These are phyloP conservation scores for Pegoplata infirma DNA, from an alignment of 2,888 invertebrate species.

Conservation along the genomic window DNA sequence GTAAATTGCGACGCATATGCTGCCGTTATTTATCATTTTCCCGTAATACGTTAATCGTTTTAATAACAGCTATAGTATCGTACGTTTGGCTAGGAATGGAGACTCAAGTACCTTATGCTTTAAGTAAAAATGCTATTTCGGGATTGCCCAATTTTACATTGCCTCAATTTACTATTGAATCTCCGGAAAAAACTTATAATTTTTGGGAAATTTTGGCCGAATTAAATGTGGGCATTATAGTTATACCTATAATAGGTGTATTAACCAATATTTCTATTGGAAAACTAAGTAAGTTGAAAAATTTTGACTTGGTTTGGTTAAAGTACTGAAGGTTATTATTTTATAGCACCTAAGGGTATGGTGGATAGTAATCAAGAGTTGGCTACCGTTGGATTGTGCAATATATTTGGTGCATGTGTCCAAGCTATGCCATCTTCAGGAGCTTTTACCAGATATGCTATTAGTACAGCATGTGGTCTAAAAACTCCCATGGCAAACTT, in stretches of 20 bases:
- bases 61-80: constrained; percentile 82
- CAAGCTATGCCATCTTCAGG: constrained; percentile 93
- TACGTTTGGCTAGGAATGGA: constrained; percentile 79
- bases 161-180: constrained; percentile 82
- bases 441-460: constrained; percentile 92
- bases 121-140: constrained; percentile 79
- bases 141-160: constrained; percentile 84
- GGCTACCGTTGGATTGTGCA: constrained; percentile 89
- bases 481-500: constrained; percentile 85
- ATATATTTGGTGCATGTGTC: constrained; percentile 89
- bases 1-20: constrained; percentile 78
- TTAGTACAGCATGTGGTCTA: constrained; percentile 92
- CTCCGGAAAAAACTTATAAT: constrained; percentile 80
- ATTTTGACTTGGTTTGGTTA: not conserved
- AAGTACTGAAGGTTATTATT: not conserved
- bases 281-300: constrained; percentile 87
- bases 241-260: constrained; percentile 91
- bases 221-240: constrained; percentile 87
- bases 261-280: constrained; percentile 96
- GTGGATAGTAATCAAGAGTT: constrained; percentile 95
- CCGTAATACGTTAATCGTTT: constrained; percentile 88
- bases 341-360: constrained; percentile 82
- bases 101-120: constrained; percentile 81
- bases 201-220: constrained; percentile 84
- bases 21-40: constrained; percentile 87